Conservation (phyloP, 1,140 invertebrate species). For the Pseudomyrmex sp. region DNA sequence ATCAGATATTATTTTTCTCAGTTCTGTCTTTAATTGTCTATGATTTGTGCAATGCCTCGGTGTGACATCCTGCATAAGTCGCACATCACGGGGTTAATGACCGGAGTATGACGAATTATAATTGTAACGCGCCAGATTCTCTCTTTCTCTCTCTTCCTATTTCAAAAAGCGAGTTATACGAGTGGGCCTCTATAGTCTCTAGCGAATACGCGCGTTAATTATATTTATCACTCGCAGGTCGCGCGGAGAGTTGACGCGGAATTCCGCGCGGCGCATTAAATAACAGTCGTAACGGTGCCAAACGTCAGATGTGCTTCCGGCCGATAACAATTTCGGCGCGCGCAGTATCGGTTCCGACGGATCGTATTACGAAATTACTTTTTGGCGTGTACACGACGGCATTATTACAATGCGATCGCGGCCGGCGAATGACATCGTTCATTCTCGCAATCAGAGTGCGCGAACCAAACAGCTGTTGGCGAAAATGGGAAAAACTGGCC, state of each 20-base stretch:
- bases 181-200: neutral
- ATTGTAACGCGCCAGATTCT: slow-evolving; percentile 39
- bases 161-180: slow-evolving; percentile 18
- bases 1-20: neutral
- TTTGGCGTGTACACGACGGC: slow-evolving; percentile 32
- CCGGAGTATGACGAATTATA: slow-evolving; percentile 35
- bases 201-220: slow-evolving; percentile 42
- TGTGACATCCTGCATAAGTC: neutral
- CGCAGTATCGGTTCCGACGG: slow-evolving; percentile 7
- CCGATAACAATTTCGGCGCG: slow-evolving; percentile 46
- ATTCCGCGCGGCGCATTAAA: slow-evolving; percentile 53
- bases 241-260: slow-evolving; percentile 44
- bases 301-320: slow-evolving; percentile 52
- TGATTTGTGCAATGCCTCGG: neutral
- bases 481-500: slow-evolving; percentile 33
- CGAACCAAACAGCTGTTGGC: slow-evolving; percentile 23
- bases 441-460: slow-evolving; percentile 30
- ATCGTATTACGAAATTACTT: slow-evolving; percentile 55
- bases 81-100: slow-evolving; percentile 25
- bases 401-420: slow-evolving; percentile 43
- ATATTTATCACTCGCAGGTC: slow-evolving; percentile 54
- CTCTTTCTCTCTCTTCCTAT: neutral
- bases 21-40: no score
- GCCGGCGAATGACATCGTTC: slow-evolving; percentile 24
- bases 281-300: slow-evolving; percentile 51